Evolutionary conservation across 2,113 vertebrate species (phyloP).

Genomic region (Gallinago undulata): DNA sequence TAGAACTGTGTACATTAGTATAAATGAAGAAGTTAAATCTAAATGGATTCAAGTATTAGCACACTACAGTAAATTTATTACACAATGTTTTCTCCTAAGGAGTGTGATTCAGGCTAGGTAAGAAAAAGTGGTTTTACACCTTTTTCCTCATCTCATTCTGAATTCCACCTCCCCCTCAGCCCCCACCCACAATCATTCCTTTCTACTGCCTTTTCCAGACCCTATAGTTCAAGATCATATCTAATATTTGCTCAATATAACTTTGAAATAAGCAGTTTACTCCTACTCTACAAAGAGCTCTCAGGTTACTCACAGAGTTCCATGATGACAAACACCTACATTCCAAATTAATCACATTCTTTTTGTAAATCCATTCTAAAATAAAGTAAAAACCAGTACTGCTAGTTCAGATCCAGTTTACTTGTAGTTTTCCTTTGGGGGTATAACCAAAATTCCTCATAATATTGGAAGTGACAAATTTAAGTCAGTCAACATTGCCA

Average conservation of each 20-base stretch:
- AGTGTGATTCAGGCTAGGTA: neutral
- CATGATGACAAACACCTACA: fast-evolving
- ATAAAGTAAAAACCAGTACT: neutral
- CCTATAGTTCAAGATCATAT: neutral
- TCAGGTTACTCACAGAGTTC: neutral
- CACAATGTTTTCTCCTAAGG: neutral
- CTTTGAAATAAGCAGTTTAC: neutral
- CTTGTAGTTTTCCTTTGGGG: neutral
- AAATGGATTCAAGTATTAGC: neutral
- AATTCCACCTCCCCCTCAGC: neutral
- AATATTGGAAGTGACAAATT: neutral
- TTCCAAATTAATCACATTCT: neutral
- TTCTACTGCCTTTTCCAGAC: neutral
- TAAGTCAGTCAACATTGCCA: neutral
- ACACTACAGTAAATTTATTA: neutral
- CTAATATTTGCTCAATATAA: neutral
- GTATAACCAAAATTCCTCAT: neutral
- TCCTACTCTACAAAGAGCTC: neutral
- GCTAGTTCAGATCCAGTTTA: conserved; percentile 21
- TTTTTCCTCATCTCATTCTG: neutral
- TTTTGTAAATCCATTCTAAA: neutral
- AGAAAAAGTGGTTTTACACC: neutral
- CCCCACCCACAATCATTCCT: neutral
- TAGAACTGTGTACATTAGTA: neutral
- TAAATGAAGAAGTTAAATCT: neutral